Evolutionary conservation across 2,113 vertebrate genomes (phyloP), one percentile per base, ranked within the genome.

Genomic region (Platichthys stellatus): DNA sequence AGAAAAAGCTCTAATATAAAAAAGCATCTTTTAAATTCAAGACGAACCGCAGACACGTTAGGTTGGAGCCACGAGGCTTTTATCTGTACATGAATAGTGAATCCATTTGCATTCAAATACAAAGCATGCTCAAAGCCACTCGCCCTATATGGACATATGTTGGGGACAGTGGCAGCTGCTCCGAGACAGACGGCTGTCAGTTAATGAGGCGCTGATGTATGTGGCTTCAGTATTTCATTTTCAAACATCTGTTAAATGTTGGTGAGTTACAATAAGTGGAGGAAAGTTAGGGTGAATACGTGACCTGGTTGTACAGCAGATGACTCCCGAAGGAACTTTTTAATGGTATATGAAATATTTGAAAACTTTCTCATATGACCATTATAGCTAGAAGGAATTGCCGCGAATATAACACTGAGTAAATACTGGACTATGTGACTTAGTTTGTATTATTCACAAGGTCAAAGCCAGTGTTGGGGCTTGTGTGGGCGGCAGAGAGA

Each of bases 181-280:
- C 23, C 21, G 58, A 53, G 38, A 31, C 31, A 31, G 31, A 31
- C 31, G 31, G 51, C 71, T 75, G 71, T 63, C 68, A 71, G 23
- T 53, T 78, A 72, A 83, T 64, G 76, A 81, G 73, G 63, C 21
- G 28, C 43, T 80, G 72, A 82, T 68, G 64, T 76, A 60, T 69
- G 72, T 61, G 54, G 49, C 62, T 71, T 86, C 61, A 62, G 49
- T 74, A n/a, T 49, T 23, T 67, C 66, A 62, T 85, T 56, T 62
- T 53, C 47, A 80, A 72, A 76, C 84, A 82, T 80, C 84, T 86
- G 78, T 61, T 74, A 54, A 24, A 76, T 74, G 61, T 84, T 84
- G 69, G 72, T 11, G 24, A 64, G 69, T 78, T 35, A 63, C 57
- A 64, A 60, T 79, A 80, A 83, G 21, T 13, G 28, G 57, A 54